Base-by-base conservation (phyloP, 2,113 vertebrate genomes). In the Hemiprocne comata region DNA sequence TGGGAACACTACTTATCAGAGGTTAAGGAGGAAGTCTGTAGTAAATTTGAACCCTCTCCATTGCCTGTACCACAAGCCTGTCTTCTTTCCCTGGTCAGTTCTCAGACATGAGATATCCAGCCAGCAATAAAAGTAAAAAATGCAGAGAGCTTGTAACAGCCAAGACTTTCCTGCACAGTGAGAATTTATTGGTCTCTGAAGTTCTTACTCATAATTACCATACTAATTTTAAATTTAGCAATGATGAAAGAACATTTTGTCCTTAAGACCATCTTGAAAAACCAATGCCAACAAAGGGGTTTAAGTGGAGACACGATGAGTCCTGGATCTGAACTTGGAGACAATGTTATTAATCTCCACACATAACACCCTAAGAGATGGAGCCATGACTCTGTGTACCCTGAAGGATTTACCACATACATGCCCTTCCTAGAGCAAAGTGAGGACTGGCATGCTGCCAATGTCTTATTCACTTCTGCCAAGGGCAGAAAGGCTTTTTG, bases 401-500 rank as follows among this genome's bases (percentile, higher is more conserved):
- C 91, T 31, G 57, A 69, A 55, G 67, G 17, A 14, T 24, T 44
- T 6, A 48, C 57, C 81, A 85, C 61, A 54, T 0, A 20, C 19
- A 13, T 9, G 46, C 40, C 89, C 84, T 89, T 94, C 91, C 91
- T 25, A 61, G 77, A 87, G 87, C 70, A 40, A 46, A 77, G 69
- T 2, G 54, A 79, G 87, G 84, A 40, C 54, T 95, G 91, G 87
- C 93, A 77, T 2, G 24, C 65, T 87, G 89, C 89, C 93, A 25
- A 2, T n/a, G 61, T 46, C 80, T 75, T 53, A 33, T 8, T 80
- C 71, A 29, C 34, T 33, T 44, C 89, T 87, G 84, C 87, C 94
- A 94, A 94, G 87, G 96, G 89, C 95, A 95, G 40, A 75, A 95
- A 44, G 72, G 70, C 58, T 91, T 87, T 87, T 46, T 57, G 57